phyloP scores from a whole-genome alignment of 2,888 invertebrate genomes.

The Ectemnius lituratus region DNA sequence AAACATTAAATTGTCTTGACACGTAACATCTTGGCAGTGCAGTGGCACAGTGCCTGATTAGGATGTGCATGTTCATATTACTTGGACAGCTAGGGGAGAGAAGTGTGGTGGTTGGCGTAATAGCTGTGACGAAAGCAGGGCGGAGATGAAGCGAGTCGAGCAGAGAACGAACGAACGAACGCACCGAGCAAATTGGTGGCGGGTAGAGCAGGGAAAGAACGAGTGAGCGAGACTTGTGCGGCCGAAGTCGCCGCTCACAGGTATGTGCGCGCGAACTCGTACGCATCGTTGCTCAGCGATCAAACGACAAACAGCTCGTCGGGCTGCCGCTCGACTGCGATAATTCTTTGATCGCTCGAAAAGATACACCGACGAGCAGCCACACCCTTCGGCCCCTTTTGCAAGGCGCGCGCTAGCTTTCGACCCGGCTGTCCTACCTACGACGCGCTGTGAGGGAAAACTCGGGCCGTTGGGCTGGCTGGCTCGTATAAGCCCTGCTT shows the following conservation, averaged over 20 bases:
- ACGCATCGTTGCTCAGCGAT: constrained; percentile 70
- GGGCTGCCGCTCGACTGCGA: constrained; percentile 66
- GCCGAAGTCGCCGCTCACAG: constrained; percentile 38
- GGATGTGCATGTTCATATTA: no score
- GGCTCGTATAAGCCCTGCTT: constrained; percentile 43
- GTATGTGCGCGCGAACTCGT: constrained; percentile 50
- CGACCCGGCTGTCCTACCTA: constrained; percentile 3
- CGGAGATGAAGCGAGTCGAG: constrained; percentile 14
- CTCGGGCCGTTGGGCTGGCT: constrained; percentile 14
- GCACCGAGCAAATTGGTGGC: constrained; percentile 28
- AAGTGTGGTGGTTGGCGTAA: not conserved
- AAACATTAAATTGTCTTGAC: no score
- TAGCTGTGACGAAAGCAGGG: constrained; percentile 1
- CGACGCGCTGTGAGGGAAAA: constrained; percentile 27
- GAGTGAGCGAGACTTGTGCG: constrained; percentile 18
- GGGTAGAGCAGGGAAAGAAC: constrained; percentile 24
- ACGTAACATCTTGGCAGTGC: no score
- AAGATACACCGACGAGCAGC: constrained; percentile 66
- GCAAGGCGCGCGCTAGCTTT: no score
- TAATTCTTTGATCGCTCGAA: constrained; percentile 76
- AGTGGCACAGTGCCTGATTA: no score
- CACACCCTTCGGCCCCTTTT: constrained; percentile 14
- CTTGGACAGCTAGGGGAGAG: not conserved
- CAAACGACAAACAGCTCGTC: constrained; percentile 68
- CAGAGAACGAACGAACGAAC: constrained; percentile 2